Base-by-base conservation (phyloP, 2,113 vertebrate species). In the Dermatemys mawii region DNA sequence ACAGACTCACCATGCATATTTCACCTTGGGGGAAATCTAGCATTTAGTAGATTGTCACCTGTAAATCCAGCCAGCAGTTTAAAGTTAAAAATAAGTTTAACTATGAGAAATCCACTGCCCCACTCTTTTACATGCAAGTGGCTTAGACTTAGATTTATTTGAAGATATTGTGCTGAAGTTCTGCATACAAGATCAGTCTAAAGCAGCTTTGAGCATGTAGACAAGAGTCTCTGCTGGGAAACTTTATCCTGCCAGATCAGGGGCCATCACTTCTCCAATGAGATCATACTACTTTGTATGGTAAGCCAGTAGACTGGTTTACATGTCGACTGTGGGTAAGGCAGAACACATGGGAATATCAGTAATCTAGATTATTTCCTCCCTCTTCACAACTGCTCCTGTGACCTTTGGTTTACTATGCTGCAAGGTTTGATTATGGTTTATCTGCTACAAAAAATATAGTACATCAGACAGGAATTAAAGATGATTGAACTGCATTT, bases 21-120 rank as follows among this genome's bases (percentile, higher is more conserved):
- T 93, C 92, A 46, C 48, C 46, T 48, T 48, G 48, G 48, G 9
- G 48, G 11, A 11, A 48, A 11, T 48, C 93, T 78, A 57, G 2
- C 49, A 94, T 96, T 97, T 97, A 97, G 97, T 97, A 97, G 48
- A 89, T 90, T 75, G 94, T 73, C 21, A 94, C 97, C 96, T 97
- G 97, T 87, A 97, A 97, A 98, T 97, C 96, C 97, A 98, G 97
- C 97, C 97, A 97, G 94, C 51, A 82, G n/a, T 88, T 95, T 82
- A 81, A 81, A 50, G 32, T 60, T 53, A n/a, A n/a, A n/a, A n/a
- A n/a, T n/a, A n/a, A n/a, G n/a, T n/a, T n/a, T n/a, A n/a, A n/a
- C n/a, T n/a, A n/a, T n/a, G n/a, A 12, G 13, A 44, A 50, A 53
- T 88, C 60, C 32, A 81, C 27, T 32, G 11, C 21, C 26, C 26